phyloP scores from a whole-genome alignment of 2,888 invertebrate species.

The Orchesellides sinensis region DNA sequence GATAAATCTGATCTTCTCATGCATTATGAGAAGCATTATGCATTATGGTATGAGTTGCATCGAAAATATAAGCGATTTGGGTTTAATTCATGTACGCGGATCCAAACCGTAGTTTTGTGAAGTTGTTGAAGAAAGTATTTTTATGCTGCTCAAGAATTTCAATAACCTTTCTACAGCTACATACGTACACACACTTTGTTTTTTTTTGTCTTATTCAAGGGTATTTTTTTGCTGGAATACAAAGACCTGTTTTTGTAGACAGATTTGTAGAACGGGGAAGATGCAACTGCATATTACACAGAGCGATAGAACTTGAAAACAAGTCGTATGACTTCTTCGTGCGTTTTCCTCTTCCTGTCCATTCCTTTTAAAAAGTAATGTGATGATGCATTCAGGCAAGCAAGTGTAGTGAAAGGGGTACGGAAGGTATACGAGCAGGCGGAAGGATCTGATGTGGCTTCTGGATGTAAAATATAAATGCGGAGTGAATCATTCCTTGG shows the following conservation, averaged over 20 bases:
- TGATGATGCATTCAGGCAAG: conserved; percentile 41
- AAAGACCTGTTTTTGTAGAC: no score
- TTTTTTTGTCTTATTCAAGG: conserved; percentile 28
- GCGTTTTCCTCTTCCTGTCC: conserved; percentile 1
- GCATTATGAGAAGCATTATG: no score
- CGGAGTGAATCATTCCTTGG: conserved; percentile 69
- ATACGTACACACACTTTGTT: background rate
- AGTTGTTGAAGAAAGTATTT: conserved; percentile 15
- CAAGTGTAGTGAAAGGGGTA: conserved; percentile 38
- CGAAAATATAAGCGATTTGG: background rate
- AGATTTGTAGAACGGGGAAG: no score
- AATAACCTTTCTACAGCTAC: conserved; percentile 21
- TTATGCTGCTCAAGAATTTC: conserved; percentile 37
- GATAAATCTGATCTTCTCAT: no score
- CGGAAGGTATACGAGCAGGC: conserved; percentile 11
- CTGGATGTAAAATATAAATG: conserved; percentile 60
- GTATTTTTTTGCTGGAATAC: conserved; percentile 31
- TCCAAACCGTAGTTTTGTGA: background rate
- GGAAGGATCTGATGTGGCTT: conserved; percentile 15
- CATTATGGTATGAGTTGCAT: background rate
- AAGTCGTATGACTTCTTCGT: conserved; percentile 17
- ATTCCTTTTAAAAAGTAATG: conserved; percentile 56
- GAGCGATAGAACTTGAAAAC: conserved; percentile 7
- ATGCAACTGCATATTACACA: conserved; percentile 8
- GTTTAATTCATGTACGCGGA: background rate